These are phyloP conservation scores for Aplocera efformata DNA, from an alignment of 2,888 invertebrate species.

Conservation along the genomic window DNA sequence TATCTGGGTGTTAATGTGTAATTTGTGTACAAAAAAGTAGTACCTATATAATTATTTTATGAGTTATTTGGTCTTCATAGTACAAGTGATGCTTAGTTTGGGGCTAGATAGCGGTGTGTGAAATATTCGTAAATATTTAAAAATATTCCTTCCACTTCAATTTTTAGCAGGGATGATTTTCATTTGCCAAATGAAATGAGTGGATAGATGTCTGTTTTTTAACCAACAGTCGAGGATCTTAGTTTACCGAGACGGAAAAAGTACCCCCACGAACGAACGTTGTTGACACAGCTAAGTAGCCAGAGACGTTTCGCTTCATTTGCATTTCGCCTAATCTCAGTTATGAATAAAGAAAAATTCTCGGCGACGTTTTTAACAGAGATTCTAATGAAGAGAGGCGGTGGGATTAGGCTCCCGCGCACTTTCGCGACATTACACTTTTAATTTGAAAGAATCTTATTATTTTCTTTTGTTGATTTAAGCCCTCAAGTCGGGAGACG, in stretches of 20 bases:
- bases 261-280: conserved; percentile 44
- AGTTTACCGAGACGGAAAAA: conserved; percentile 43
- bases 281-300: conserved; percentile 80
- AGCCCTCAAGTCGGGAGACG: conserved; percentile 81
- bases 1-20: no score
- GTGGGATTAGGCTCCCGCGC: conserved; percentile 62
- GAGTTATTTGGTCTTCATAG: no score
- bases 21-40: no score
- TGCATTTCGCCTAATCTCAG: conserved; percentile 78
- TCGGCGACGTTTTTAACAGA: conserved; percentile 68
- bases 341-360: conserved; percentile 81
- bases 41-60: no score
- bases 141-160: no score
- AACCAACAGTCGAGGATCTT: conserved; percentile 19
- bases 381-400: conserved; percentile 75
- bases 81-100: no score
- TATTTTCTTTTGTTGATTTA: conserved; percentile 85
- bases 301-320: conserved; percentile 74
- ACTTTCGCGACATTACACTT: conserved; percentile 83
- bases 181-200: background rate
- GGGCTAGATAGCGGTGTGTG: no score
- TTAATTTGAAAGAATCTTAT: conserved; percentile 87
- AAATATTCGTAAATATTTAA: no score
- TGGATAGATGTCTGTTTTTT: conserved; percentile 12
- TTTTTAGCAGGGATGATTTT: background rate